Base-by-base conservation (phyloP, 1,140 invertebrate species). In the Chironomus tepperi region DNA sequence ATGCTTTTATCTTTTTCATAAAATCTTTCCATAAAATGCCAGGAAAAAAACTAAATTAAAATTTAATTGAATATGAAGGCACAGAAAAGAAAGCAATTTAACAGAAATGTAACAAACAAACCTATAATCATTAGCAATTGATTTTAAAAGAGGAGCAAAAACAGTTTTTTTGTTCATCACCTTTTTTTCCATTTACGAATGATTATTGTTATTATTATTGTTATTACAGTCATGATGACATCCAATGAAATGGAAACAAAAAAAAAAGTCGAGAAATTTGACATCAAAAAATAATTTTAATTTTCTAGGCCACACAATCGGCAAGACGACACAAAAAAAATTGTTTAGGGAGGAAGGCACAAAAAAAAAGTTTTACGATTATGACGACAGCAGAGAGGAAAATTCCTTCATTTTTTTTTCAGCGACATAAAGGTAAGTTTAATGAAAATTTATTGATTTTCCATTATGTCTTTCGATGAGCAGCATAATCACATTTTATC, bases 361-460 rank as follows among this genome's bases (percentile, higher is more conserved):
- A 5, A 47, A 47, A 57, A 12, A 57, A 57, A 57, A 1, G 1
- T 57, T 57, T 57, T 57, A 57, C 47, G 47, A 57, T 57, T 57
- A 57, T 57, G 47, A 57, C 24, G 24, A 34, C 24, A 34, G 24
- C 5, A 34, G 24, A 34, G n/a, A 57, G 47, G 12, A 57, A 15
- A 47, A 47, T 47, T 47, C 15, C 9, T 47, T 47, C 43, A 15
- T n/a, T n/a, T 57, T 57, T n/a, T n/a, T n/a, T 12, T n/a, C 47
- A 57, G n/a, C 12, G 43, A 47, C 8, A 57, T 15, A 57, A 57
- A 57, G 10, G 47, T 57, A 57, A 57, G 47, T 57, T 57, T 57
- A 57, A 57, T 57, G 47, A 57, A 57, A 57, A 57, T 57, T 57
- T 57, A 57, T 57, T 57, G 47, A 57, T 57, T 57, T 57, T 57